A percentile compares a stretch with the other conserved stretches of the same genome.
Conservation (phyloP, 2,797 vertebrate genomes). For the Eulemur mongoz region DNA sequence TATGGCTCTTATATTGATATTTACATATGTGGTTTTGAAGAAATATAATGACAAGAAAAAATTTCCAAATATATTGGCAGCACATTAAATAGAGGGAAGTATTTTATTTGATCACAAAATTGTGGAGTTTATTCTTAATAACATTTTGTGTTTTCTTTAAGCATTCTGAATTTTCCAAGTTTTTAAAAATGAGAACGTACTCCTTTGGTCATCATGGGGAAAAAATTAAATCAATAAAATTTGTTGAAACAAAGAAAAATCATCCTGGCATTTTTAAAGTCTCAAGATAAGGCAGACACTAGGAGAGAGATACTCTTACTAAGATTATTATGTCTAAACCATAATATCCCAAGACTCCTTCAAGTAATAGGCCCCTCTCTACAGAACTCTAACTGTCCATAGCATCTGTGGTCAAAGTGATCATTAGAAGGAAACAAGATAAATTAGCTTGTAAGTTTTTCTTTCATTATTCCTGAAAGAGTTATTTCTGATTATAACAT, state of each 20-base stretch:
- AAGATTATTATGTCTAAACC: neutral
- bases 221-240: neutral
- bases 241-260: neutral
- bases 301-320: neutral
- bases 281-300: neutral
- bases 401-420: neutral
- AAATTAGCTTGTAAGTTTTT: neutral
- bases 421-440: neutral
- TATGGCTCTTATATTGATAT: neutral
- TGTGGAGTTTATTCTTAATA: neutral
- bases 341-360: neutral
- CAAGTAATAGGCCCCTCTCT: neutral
- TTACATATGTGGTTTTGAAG: neutral
- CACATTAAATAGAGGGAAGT: neutral
- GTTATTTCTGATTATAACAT: neutral
- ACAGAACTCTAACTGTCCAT: neutral
- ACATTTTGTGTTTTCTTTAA: neutral
- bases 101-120: neutral
- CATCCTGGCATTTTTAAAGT: neutral
- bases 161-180: neutral
- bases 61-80: neutral
- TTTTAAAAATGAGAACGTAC: neutral
- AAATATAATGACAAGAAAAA: neutral
- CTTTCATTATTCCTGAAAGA: neutral
- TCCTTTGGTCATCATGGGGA: neutral